phyloP scores from a whole-genome alignment of 2,888 invertebrate species.

The Dascillus cervinus region DNA sequence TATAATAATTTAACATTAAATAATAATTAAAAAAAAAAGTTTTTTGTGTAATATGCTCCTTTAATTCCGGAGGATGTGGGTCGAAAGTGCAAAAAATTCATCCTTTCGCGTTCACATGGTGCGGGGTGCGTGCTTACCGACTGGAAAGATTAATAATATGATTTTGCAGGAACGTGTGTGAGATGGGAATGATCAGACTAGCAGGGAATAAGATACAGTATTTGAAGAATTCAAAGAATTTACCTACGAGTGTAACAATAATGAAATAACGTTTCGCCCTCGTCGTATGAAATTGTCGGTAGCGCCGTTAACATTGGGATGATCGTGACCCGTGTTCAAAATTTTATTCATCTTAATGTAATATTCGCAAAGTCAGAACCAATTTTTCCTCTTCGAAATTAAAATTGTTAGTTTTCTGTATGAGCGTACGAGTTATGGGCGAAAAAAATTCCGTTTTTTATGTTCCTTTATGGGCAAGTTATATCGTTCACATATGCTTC shows the following conservation, averaged over 20 bases:
- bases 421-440: conserved; percentile 9
- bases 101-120: too few relatives aligned
- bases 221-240: conserved; percentile 29
- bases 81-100: too few relatives aligned
- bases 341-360: conserved; percentile 10
- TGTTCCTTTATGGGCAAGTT: conserved; percentile 14
- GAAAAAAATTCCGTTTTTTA: conserved; percentile 7
- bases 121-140: conserved; percentile 36
- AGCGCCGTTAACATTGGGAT: conserved; percentile 25
- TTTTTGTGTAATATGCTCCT: too few relatives aligned
- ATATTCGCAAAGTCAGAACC: conserved; percentile 8
- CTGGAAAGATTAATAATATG: conserved; percentile 41
- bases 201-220: conserved; percentile 27
- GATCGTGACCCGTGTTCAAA: conserved; percentile 28
- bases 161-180: conserved; percentile 38
- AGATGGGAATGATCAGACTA: conserved; percentile 36
- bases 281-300: conserved; percentile 32
- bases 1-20: too few relatives aligned
- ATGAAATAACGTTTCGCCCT: conserved; percentile 34
- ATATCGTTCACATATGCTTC: conserved; percentile 27
- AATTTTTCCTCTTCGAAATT: conserved; percentile 11
- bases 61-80: too few relatives aligned
- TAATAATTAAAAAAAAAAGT: too few relatives aligned
- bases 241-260: conserved; percentile 33
- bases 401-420: too few relatives aligned